phyloP scores from a whole-genome alignment of 2,888 invertebrate genomes.

The Pristionchus fissidentatus region DNA sequence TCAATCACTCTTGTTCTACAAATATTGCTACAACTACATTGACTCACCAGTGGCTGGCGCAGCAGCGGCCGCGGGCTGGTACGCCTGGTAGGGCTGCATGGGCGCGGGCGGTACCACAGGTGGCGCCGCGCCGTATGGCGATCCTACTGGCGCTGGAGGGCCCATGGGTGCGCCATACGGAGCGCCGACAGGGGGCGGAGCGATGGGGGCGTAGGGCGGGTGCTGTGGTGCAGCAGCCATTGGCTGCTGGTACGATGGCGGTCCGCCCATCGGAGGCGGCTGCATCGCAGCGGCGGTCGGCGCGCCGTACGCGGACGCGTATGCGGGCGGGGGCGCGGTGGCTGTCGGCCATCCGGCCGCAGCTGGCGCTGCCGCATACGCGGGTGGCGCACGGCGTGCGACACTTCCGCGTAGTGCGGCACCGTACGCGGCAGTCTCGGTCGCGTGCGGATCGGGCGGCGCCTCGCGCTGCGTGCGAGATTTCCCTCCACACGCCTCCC shows the following conservation, averaged over 20 bases:
- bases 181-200: conserved; percentile 18
- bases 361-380: not conserved
- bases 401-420: conserved; percentile 8
- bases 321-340: not conserved
- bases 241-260: not conserved
- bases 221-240: not conserved
- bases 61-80: not conserved
- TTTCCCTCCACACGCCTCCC: conserved; percentile 46
- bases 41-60: not conserved
- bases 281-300: not conserved
- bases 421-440: not conserved
- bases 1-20: not conserved
- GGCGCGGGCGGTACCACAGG: not conserved
- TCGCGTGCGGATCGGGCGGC: conserved; percentile 43
- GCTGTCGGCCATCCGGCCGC: not conserved
- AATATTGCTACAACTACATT: not conserved
- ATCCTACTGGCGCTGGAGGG: too few species aligned
- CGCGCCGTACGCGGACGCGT: conserved; percentile 18
- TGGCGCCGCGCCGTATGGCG: not conserved
- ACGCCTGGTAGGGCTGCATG: not conserved
- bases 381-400: not conserved
- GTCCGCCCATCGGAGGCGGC: conserved; percentile 18
- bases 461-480: conserved; percentile 35
- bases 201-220: not conserved
- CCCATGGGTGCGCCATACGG: too few species aligned